Conservation (phyloP, 2,113 vertebrate genomes). For the Oreochromis tanganicae region DNA sequence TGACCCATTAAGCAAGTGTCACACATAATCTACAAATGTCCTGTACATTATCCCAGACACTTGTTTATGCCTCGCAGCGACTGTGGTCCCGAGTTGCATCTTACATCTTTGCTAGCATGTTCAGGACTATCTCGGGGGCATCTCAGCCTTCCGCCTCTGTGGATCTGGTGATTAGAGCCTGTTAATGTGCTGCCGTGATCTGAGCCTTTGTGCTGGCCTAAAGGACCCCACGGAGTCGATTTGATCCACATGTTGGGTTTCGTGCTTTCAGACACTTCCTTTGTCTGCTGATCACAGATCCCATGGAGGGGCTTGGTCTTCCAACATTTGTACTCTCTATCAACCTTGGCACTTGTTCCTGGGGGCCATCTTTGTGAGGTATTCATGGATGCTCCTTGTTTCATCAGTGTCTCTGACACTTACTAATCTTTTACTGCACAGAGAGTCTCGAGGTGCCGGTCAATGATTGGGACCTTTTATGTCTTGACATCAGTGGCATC, state of each 20-base stretch:
- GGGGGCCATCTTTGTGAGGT: not conserved
- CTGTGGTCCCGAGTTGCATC: not conserved
- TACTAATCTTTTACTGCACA: not conserved
- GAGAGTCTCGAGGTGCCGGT: not conserved
- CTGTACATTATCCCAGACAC: not conserved
- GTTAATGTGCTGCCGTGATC: not conserved
- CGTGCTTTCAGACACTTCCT: not conserved
- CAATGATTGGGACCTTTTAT: not conserved
- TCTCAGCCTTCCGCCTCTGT: not conserved
- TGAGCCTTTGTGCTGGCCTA: not conserved
- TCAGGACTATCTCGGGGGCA: not conserved
- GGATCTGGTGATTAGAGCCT: not conserved
- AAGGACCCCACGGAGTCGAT: not conserved
- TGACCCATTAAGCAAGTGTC: not conserved
- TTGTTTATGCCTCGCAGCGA: not conserved
- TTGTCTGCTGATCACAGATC: not conserved
- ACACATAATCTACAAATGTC: not conserved
- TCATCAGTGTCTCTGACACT: not conserved
- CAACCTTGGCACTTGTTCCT: not conserved
- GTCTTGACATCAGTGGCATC: not conserved
- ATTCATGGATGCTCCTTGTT: not conserved
- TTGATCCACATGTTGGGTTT: not conserved
- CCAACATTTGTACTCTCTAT: fast-evolving
- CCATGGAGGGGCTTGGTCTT: not conserved
- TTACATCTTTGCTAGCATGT: not conserved